These are phyloP conservation scores for Desmodus rotundus DNA, from an alignment of 2,113 vertebrate genomes.

Conservation along the genomic window DNA sequence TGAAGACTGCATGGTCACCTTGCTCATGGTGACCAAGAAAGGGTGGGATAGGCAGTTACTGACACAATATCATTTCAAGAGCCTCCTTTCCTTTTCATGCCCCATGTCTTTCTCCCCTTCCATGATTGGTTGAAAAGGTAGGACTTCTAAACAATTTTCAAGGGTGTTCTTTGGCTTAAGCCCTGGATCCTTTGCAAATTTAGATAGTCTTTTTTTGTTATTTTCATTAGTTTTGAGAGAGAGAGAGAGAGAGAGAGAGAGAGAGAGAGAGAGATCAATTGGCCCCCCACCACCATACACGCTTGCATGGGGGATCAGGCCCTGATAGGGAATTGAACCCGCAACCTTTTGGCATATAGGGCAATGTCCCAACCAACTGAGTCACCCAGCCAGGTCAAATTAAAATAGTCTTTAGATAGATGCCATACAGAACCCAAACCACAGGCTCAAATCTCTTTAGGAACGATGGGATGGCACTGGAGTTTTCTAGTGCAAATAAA, in stretches of 20 bases:
- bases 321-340: no score
- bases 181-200: not conserved
- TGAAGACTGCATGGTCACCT: not conserved
- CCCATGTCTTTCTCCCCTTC: not conserved
- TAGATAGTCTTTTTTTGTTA: not conserved
- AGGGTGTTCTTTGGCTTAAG: not conserved
- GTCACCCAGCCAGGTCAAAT: not conserved
- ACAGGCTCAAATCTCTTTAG: not conserved
- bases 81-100: rapidly evolving
- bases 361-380: no score
- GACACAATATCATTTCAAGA: not conserved
- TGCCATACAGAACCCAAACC: not conserved
- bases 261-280: no score
- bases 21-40: not conserved
- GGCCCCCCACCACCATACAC: no score
- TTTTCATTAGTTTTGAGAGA: no score
- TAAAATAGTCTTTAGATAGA: not conserved
- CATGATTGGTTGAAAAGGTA: not conserved
- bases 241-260: no score
- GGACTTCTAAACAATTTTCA: not conserved
- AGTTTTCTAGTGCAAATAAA: not conserved
- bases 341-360: no score
- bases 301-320: no score
- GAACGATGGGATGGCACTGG: not conserved
- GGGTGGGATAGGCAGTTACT: not conserved